Evolutionary conservation across 2,797 vertebrate genomes (phyloP).

Genomic region (Pygocentrus nattereri): DNA sequence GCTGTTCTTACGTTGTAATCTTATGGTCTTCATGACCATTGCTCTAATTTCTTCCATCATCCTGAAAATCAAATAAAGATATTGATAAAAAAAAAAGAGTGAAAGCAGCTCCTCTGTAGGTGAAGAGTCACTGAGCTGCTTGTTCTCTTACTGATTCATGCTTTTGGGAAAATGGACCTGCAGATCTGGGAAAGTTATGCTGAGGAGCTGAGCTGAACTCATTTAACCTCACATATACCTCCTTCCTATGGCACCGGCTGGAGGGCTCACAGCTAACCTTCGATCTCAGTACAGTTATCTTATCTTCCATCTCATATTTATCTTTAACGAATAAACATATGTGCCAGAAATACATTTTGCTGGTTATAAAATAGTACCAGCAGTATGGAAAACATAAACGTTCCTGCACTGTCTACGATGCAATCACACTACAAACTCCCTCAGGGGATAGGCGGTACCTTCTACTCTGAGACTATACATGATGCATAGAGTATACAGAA

Average conservation of each 20-base stretch:
- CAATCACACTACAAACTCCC: too few species aligned
- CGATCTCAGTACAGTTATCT: neutral
- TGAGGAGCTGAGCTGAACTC: neutral
- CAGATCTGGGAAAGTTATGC: too few species aligned
- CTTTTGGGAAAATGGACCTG: neutral
- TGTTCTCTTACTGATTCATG: slow-evolving; percentile 57
- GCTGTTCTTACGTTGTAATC: too few species aligned
- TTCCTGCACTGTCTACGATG: neutral
- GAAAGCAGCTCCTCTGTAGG: slow-evolving; percentile 46
- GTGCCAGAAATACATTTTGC: neutral
- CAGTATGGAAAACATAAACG: neutral
- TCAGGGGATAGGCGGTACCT: too few species aligned
- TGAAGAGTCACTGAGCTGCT: slow-evolving; percentile 49
- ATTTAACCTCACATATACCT: neutral
- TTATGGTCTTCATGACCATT: too few species aligned
- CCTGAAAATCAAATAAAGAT: too few species aligned
- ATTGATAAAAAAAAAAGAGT: too few species aligned
- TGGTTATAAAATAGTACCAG: neutral
- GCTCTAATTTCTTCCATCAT: too few species aligned
- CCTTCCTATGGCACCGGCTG: neutral
- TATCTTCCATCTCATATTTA: neutral
- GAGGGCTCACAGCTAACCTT: neutral
- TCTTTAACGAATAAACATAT: neutral
- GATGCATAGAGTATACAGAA: too few species aligned
- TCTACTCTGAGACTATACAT: too few species aligned